Evolutionary conservation across 2,113 vertebrate species (phyloP), one percentile per base, ranked within the genome.

Genomic region (Camelus dromedarius): DNA sequence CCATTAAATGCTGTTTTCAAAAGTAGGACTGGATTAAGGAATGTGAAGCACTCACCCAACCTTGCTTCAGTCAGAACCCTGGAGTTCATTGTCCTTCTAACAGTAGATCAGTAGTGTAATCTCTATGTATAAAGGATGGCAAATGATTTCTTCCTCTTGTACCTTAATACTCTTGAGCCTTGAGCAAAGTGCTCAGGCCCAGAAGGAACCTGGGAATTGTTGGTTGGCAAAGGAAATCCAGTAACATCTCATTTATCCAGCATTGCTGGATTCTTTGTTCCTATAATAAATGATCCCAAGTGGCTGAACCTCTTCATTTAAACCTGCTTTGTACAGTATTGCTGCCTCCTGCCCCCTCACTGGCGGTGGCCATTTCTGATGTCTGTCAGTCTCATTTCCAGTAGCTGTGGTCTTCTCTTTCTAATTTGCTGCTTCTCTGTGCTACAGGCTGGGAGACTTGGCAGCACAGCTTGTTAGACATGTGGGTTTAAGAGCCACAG

Each of bases 161-260:
- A 30, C 15, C 20, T 24, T 60, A 75, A 87, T 60, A 48, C 42
- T 79, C 14, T n/a, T 35, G 15, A 52, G 8, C 85, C 80, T 46
- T 83, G 18, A 20, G 69, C 48, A 91, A 90, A 77, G 16, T 48
- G 50, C 50, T 77, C 62, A 90, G 70, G 46, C 60, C 62, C 75
- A 86, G 58, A 88, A 89, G 15, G 70, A 88, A 72, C 30, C 9
- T 87, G 32, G 19, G 56, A 93, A 93, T 70, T 90, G 69, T 89
- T 8, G 54, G 22, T 69, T 96, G 75, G 24, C 75, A 93, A 72
- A 90, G 48, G 35, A 82, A 82, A 6, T 95, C 35, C 24, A 82
- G 54, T 32, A 87, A 58, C 4, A 79, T 19, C 26, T 83, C 52
- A 54, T 79, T 50, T 52, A 42, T 42, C 69, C 79, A 69, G 70